Percentiles rank a stretch among this genome's conserved stretches.
Evolutionary conservation across 1,140 invertebrate species (phyloP).

Genomic region (Zaprionus nigranus): DNA sequence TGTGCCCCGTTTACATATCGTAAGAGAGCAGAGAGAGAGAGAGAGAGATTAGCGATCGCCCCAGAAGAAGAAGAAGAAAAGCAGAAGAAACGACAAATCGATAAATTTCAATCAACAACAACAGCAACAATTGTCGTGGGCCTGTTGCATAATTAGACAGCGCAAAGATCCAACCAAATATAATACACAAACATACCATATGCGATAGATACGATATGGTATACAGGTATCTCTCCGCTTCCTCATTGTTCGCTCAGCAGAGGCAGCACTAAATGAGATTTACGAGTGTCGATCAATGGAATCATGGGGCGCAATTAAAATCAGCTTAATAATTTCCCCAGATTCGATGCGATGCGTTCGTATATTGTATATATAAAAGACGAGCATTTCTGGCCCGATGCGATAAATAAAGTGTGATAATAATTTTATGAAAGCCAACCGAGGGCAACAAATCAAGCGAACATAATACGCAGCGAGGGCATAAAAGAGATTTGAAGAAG

Average conservation of each 20-base stretch:
- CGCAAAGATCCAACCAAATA: constrained; percentile 8
- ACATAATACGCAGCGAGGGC: constrained; percentile 57
- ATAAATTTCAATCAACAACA: constrained; percentile 76
- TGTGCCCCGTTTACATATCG: constrained; percentile 19
- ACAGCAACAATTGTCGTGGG: constrained; percentile 54
- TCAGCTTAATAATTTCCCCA: constrained; percentile 76
- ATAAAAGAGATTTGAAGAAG: constrained; percentile 79
- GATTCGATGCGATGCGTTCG: constrained; percentile 14
- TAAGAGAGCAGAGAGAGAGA: constrained; percentile 36
- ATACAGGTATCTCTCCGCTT: background rate
- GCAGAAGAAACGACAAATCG: constrained; percentile 48
- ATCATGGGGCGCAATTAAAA: constrained; percentile 77
- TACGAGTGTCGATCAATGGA: constrained; percentile 68
- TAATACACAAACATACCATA: constrained; percentile 3
- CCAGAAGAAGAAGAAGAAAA: background rate
- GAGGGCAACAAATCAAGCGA: constrained; percentile 71
- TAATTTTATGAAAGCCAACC: constrained; percentile 74
- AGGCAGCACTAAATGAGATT: constrained; percentile 72
- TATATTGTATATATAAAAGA: constrained; percentile 19
- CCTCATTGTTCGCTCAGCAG: constrained; percentile 5
- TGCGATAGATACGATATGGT: background rate
- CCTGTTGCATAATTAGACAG: constrained; percentile 71
- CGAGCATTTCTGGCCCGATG: constrained; percentile 17
- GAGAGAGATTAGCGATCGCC: constrained; percentile 57
- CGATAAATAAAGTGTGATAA: constrained; percentile 79